A percentile compares a stretch with the other conserved stretches of the same genome.
phyloP scores from a whole-genome alignment of 2,113 vertebrate species.

The Oreotragus oreotragus region DNA sequence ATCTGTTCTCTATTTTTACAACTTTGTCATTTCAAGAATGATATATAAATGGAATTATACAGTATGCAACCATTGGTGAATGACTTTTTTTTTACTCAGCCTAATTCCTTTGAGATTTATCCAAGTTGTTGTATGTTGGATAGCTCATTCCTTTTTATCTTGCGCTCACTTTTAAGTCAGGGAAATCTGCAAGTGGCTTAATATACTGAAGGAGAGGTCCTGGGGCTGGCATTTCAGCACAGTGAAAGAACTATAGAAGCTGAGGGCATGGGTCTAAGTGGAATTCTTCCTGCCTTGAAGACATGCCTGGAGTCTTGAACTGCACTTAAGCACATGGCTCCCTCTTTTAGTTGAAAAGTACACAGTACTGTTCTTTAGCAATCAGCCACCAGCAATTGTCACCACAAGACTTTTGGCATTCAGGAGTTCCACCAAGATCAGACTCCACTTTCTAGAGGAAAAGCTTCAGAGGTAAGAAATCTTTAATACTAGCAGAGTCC shows the following conservation, averaged over 20 bases:
- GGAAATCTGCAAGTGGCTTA: background rate
- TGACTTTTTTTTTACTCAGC: background rate
- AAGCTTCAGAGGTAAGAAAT: conserved; percentile 32
- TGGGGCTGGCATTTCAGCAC: background rate
- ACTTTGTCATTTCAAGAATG: conserved; percentile 10
- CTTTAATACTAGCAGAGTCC: conserved; percentile 27
- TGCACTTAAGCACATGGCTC: background rate
- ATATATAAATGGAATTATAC: background rate
- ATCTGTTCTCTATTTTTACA: background rate
- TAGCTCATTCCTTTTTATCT: background rate
- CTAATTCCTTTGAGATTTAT: background rate
- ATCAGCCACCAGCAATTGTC: background rate
- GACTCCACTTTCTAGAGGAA: conserved; percentile 35
- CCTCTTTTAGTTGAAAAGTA: conserved; percentile 7
- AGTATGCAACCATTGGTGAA: background rate
- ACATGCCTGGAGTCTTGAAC: background rate
- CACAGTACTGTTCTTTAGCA: conserved; percentile 10
- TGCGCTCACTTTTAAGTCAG: background rate
- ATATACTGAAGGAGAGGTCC: background rate
- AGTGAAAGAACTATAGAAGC: background rate
- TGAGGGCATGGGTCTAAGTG: background rate
- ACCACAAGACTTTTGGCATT: conserved; percentile 41
- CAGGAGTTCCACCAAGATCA: conserved; percentile 6
- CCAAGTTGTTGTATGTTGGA: background rate
- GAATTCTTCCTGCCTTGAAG: background rate